Conservation (phyloP, 2,888 invertebrate species). For the Sipha maydis region DNA sequence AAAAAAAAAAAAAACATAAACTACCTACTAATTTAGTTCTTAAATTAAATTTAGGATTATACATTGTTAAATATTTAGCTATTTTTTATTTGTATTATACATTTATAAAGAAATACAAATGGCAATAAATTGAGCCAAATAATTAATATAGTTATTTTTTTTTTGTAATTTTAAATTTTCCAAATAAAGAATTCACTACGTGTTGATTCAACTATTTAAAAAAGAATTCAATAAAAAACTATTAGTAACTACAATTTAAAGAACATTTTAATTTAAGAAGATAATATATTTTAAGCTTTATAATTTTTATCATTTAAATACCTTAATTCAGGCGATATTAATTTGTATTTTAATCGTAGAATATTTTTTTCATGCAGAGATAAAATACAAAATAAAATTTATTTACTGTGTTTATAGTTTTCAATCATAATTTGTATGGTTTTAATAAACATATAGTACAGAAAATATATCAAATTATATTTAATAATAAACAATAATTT, state of each 20-base stretch:
- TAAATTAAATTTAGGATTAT: too few species aligned
- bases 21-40: too few species aligned
- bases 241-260: background rate
- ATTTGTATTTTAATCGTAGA: background rate
- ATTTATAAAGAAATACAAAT: too few species aligned
- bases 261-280: background rate
- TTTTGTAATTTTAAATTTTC: background rate
- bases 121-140: too few species aligned
- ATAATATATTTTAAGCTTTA: background rate
- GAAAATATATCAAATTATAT: background rate
- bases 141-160: background rate
- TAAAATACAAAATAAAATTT: background rate
- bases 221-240: background rate
- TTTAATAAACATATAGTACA: background rate
- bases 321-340: background rate
- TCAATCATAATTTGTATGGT: background rate
- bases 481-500: background rate
- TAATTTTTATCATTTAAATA: background rate
- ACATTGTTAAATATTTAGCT: too few species aligned
- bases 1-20: too few species aligned
- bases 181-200: background rate
- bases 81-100: too few species aligned
- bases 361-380: background rate
- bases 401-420: background rate
- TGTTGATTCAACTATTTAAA: background rate